phyloP scores from a whole-genome alignment of 2,888 invertebrate genomes.

The Drosophila ezoana region DNA sequence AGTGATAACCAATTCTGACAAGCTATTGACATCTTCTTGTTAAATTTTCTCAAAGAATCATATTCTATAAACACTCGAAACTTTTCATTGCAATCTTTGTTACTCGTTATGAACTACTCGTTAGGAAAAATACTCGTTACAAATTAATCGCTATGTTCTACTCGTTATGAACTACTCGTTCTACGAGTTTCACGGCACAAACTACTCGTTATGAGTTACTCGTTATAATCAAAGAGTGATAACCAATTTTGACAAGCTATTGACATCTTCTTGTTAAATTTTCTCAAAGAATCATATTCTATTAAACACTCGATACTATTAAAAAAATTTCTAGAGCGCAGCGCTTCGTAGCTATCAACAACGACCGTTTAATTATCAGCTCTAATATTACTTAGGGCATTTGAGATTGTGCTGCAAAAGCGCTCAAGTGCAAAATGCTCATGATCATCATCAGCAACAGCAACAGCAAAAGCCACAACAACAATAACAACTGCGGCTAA shows the following conservation, averaged over 20 bases:
- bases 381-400: slow-evolving; percentile 6
- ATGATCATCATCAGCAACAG: slow-evolving; percentile 20
- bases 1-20: too few species aligned
- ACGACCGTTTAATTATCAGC: neutral
- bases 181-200: too few species aligned
- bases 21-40: too few species aligned
- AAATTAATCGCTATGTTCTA: too few species aligned
- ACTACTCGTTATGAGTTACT: neutral
- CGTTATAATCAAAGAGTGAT: too few species aligned
- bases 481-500: slow-evolving; percentile 17
- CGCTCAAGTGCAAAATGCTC: slow-evolving; percentile 56
- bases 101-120: neutral
- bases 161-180: neutral
- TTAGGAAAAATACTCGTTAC: neutral
- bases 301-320: neutral
- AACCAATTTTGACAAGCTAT: too few species aligned
- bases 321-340: slow-evolving; percentile 29
- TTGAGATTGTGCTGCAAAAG: slow-evolving; percentile 37
- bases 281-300: neutral
- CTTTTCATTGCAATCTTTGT: too few species aligned
- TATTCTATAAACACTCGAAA: neutral
- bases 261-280: too few species aligned
- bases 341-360: slow-evolving; percentile 7
- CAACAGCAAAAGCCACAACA: neutral
- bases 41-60: too few species aligned